These are phyloP conservation scores for Pseudolaguvia tuberculata DNA, from an alignment of 2,113 vertebrate species.

Conservation along the genomic window DNA sequence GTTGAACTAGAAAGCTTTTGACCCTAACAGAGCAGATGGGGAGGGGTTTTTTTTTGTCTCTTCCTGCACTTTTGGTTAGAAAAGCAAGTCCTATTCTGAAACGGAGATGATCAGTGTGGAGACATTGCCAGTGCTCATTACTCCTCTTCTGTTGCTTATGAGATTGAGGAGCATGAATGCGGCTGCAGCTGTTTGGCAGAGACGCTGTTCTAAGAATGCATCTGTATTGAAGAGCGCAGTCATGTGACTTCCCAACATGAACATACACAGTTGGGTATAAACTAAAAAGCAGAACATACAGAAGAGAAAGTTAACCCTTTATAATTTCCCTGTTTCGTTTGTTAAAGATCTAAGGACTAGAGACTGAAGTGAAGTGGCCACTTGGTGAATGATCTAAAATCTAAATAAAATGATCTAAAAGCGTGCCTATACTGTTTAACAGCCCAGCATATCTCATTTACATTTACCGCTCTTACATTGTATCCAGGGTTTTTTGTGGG, in stretches of 20 bases:
- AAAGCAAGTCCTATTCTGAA: no score
- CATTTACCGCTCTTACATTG: no score
- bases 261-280: neutral
- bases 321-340: neutral
- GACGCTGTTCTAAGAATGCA: neutral
- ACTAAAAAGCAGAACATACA: neutral
- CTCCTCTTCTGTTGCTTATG: no score
- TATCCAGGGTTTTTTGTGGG: no score
- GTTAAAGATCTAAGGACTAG: neutral
- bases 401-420: no score
- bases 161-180: neutral
- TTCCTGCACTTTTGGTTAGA: neutral
- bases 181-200: constrained; percentile 11
- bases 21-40: neutral
- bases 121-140: no score
- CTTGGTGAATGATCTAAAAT: no score
- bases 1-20: neutral
- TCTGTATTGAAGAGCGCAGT: constrained; percentile 26
- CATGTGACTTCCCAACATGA: neutral
- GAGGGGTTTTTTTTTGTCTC: constrained; percentile 7
- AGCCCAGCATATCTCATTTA: no score
- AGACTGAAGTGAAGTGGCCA: no score
- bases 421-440: no score
- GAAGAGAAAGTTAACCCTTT: neutral
- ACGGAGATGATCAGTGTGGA: no score